Base-by-base conservation (phyloP, 2,797 vertebrate genomes). In the Pipistrellus nathusii region DNA sequence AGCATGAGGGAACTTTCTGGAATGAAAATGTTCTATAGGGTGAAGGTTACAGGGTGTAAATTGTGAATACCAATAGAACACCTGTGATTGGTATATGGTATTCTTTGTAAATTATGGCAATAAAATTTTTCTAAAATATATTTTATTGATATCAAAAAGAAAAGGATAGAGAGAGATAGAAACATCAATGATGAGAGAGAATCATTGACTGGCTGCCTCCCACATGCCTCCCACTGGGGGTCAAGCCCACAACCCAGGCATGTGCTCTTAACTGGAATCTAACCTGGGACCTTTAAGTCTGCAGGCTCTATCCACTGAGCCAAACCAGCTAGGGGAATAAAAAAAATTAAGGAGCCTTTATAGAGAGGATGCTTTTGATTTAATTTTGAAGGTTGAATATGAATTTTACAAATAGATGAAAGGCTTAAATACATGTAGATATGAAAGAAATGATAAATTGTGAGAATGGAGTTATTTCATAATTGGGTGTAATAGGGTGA, bases 331-430 rank as follows among this genome's bases (percentile, higher is more conserved):
- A 72, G 64, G 44, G n/a, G 17, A 68, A 32, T 66, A 18, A 32
- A n/a, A 18, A 5, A n/a, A 80, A 27, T 80, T 4, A 32, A 75
- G 72, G 88, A 68, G 21, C 1, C n/a, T 92, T 81, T 30, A 81
- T 9, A 59, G 27, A 85, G 12, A 90, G 27, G 30, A 62, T 51
- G 27, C 8, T 88, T 20, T 69, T 62, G 27, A 90, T 76, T 35
- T 9, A 51, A 46, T 95, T 32, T 81, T 95, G 32, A 90, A 86
- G 27, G 51, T 44, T 90, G 30, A 81, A 20, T 81, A 71, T 62
- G 18, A 90, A 62, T 82, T 69, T 95, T 32, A 30, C 30, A 95
- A 84, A 35, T 66, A 32, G 14, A 80, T 20, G 30, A 66, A 53
- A 88, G 8, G 20, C 13, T 30, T 66, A 85, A 41, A 64, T 64